These are phyloP conservation scores for Enoplolaimus lenunculus DNA, from an alignment of 2,888 invertebrate genomes.

Conservation along the genomic window DNA sequence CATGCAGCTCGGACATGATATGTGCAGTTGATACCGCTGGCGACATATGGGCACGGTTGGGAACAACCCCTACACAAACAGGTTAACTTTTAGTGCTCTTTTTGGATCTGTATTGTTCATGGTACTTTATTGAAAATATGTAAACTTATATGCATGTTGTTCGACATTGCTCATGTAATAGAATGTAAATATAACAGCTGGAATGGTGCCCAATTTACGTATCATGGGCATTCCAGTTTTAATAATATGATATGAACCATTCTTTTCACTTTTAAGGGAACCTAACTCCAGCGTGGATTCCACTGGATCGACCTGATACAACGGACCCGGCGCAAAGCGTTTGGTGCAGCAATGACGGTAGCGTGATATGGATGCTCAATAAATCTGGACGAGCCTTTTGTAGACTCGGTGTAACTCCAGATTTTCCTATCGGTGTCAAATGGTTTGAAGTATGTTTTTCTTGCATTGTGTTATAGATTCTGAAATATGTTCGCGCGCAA, in stretches of 20 bases:
- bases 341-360: slow-evolving; percentile 13
- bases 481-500: no score
- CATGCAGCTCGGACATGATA: slow-evolving; percentile 35
- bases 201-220: no score
- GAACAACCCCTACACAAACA: slow-evolving; percentile 27
- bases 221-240: no score
- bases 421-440: slow-evolving; percentile 45
- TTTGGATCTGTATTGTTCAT: no score
- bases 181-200: no score
- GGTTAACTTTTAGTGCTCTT: neutral
- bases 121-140: no score
- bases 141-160: no score
- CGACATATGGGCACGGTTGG: slow-evolving; percentile 38
- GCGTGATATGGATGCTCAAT: slow-evolving; percentile 44
- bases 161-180: no score
- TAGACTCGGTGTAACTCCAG: slow-evolving; percentile 44
- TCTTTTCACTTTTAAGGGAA: neutral
- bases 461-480: neutral
- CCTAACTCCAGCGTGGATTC: slow-evolving; percentile 21
- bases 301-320: slow-evolving; percentile 13
- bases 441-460: slow-evolving; percentile 38
- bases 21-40: slow-evolving; percentile 41
- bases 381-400: slow-evolving; percentile 43
- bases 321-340: neutral
- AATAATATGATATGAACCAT: no score